These are phyloP conservation scores for Apamea anceps DNA, from an alignment of 2,888 invertebrate genomes.

Conservation along the genomic window DNA sequence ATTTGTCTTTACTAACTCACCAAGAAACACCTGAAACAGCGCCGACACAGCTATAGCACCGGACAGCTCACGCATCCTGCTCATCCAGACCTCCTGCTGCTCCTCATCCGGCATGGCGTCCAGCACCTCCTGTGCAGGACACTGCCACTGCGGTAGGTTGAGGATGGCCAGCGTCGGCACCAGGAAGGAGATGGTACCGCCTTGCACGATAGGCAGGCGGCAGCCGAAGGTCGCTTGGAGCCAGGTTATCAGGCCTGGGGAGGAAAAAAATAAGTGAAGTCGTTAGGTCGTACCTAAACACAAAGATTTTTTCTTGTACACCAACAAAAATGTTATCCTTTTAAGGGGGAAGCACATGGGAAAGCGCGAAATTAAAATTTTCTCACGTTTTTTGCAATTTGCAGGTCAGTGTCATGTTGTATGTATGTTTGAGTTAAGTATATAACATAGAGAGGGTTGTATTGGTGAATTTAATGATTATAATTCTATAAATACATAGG, in stretches of 20 bases:
- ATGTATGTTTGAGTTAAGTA: too few species aligned
- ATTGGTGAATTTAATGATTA: too few species aligned
- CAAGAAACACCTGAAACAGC: constrained; percentile 93
- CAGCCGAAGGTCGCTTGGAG: constrained; percentile 94
- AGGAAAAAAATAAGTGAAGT: neutral
- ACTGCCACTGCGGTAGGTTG: constrained; percentile 93
- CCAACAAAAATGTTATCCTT: neutral
- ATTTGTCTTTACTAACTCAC: constrained; percentile 75
- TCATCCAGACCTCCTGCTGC: constrained; percentile 92
- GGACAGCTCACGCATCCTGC: constrained; percentile 94
- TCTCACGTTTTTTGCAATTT: too few species aligned
- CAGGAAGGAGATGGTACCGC: constrained; percentile 94
- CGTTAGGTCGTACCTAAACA: neutral
- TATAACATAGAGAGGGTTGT: too few species aligned
- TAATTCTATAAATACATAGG: too few species aligned
- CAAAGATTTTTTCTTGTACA: neutral
- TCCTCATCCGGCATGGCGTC: constrained; percentile 89
- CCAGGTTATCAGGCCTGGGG: constrained; percentile 93
- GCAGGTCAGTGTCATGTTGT: too few species aligned
- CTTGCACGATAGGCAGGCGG: constrained; percentile 94
- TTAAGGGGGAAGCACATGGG: neutral
- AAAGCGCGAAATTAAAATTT: too few species aligned
- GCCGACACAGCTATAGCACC: constrained; percentile 96
- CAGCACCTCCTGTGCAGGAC: constrained; percentile 90
- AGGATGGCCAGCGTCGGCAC: constrained; percentile 94